Evolutionary conservation across 30 jellyfish, hydroid and myxozoan species (phyloP).

Genomic region (Turritopsis rubra): DNA sequence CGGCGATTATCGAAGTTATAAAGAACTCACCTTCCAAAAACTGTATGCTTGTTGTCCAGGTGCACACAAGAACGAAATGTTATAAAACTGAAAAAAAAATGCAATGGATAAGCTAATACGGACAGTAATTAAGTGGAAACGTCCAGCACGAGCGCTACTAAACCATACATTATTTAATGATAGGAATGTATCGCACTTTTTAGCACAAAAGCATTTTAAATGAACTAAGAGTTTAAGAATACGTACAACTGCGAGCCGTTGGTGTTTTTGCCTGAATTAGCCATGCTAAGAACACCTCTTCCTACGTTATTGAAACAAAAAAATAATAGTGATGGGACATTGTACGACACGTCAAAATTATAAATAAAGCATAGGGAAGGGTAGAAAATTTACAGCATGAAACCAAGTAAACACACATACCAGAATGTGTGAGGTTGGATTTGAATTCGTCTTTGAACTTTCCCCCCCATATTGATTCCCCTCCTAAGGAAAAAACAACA

Average conservation of each 20-base stretch:
- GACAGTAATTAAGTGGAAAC: too few relatives aligned
- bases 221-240: too few relatives aligned
- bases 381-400: neutral
- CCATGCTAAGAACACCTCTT: conserved; percentile 97
- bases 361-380: neutral
- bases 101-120: too few relatives aligned
- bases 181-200: too few relatives aligned
- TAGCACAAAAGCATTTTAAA: too few relatives aligned
- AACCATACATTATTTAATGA: too few relatives aligned
- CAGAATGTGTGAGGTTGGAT: conserved; percentile 71
- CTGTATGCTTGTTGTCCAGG: conserved; percentile 80
- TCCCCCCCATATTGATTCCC: conserved; percentile 88
- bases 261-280: conserved; percentile 86
- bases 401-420: conserved; percentile 22
- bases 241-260: conserved; percentile 93
- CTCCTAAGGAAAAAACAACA: too few relatives aligned
- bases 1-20: neutral
- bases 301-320: conserved; percentile 27
- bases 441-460: conserved; percentile 88
- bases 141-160: too few relatives aligned
- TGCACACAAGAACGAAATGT: conserved; percentile 90
- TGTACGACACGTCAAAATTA: too few relatives aligned
- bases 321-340: neutral
- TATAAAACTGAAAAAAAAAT: conserved; percentile 66
- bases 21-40: conserved; percentile 71